A percentile compares a stretch with the other conserved stretches of the same genome.
Conservation (phyloP, 2,888 invertebrate species). For the Cephus sareptanus region DNA sequence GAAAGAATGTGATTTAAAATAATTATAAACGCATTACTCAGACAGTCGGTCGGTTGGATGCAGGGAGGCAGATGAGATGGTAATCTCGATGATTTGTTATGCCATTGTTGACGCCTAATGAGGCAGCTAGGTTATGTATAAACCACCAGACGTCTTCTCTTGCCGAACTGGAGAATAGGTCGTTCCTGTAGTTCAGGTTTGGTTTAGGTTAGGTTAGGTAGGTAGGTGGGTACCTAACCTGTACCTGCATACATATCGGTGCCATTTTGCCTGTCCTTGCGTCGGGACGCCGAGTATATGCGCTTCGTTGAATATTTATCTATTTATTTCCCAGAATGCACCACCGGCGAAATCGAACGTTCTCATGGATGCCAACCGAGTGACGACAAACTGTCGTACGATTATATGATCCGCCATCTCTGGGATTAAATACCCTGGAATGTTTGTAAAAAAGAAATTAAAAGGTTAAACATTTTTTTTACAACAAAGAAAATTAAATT, state of each 20-base stretch:
- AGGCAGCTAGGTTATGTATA: conserved; percentile 35
- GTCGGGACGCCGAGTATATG: neutral
- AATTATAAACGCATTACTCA: conserved; percentile 54
- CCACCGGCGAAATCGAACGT: neutral
- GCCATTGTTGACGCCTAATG: conserved; percentile 56
- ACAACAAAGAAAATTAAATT: too few species aligned
- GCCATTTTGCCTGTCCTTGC: neutral
- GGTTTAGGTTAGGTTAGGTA: too few species aligned
- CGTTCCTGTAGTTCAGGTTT: neutral
- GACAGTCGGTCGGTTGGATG: conserved; percentile 29
- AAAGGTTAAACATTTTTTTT: too few species aligned
- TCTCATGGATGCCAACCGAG: neutral
- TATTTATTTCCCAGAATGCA: conserved; percentile 17
- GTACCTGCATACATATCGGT: too few species aligned
- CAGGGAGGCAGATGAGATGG: conserved; percentile 44
- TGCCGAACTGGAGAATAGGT: conserved; percentile 7
- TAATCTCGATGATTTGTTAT: conserved; percentile 56
- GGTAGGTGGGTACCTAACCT: too few species aligned
- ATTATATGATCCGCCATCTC: too few species aligned
- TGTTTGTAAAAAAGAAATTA: too few species aligned
- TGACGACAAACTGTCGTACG: too few species aligned
- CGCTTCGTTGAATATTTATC: conserved; percentile 25
- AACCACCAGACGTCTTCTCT: conserved; percentile 6
- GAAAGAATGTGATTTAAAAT: conserved; percentile 49
- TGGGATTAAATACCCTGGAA: too few species aligned